Base-by-base conservation (phyloP, 2,113 vertebrate species). In the Sminthopsis crassicaudata region DNA sequence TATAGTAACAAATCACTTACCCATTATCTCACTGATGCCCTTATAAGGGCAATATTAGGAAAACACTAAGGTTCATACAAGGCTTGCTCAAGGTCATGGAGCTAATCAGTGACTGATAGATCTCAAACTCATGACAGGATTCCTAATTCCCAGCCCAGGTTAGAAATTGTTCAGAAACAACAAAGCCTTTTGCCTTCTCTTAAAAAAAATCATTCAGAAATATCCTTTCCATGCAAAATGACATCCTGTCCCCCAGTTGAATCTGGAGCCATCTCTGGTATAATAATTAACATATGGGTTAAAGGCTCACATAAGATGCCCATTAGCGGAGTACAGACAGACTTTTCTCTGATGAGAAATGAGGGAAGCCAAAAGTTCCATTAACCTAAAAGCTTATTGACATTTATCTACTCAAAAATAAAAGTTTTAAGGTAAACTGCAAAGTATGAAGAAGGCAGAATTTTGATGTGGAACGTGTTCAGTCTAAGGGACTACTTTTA, bases 281-380 rank as follows among this genome's bases (percentile, higher is more conserved):
- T 90, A 96, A 95, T 98, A 98, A 98, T 98, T 98, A 98, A 97
- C 94, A 53, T 30, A 96, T 96, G 93, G 97, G 97, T 97, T 96
- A 91, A 8, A 60, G 96, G 96, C 97, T 96, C 92, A 92, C 94
- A 97, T 90, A 97, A 93, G 51, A 53, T 26, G 95, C 92, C 95
- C 50, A 95, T 95, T 97, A 92, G 90, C 96, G 96, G 93, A 92
- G 97, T 97, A 96, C 90, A 96, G 76, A 93, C 67, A 98, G 95
- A 90, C 30, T 90, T 54, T 93, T 97, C 98, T 97, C 95, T 90
- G 50, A 9, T 54, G 26, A 55, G 94, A 96, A 98, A 97, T 95
- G 94, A 96, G 95, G 97, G 95, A 96, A 93, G 93, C 89, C 60
- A 53, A 60, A 95, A 84, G 90, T 94, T 55, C 76, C 57, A 91